Percentiles rank a stretch among this genome's conserved stretches.
Conservation (phyloP, 2,888 invertebrate genomes). For the Diadromus collaris region DNA sequence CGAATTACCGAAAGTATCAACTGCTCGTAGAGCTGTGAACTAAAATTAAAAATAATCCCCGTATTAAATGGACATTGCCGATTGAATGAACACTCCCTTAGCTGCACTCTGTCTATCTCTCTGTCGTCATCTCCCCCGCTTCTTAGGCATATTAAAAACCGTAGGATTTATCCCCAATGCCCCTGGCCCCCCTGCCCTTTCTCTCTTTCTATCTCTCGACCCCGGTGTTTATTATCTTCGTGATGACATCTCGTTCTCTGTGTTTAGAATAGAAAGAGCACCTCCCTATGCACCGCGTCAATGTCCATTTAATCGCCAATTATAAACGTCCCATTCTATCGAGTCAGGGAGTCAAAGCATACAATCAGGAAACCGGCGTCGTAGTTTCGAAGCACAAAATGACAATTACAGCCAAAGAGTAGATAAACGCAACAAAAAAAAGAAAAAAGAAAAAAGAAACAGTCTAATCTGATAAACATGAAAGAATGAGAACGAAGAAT, state of each 20-base stretch:
- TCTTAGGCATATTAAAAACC: slow-evolving; percentile 63
- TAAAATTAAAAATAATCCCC: slow-evolving; percentile 56
- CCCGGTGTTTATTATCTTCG: slow-evolving; percentile 38
- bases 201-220: too few species aligned
- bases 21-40: slow-evolving; percentile 11
- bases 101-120: slow-evolving; percentile 65
- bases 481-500: slow-evolving; percentile 53
- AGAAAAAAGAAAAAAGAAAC: slow-evolving; percentile 47
- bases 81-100: slow-evolving; percentile 71
- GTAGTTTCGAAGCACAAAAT: slow-evolving; percentile 30
- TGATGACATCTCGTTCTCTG: slow-evolving; percentile 37
- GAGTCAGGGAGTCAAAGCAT: slow-evolving; percentile 66
- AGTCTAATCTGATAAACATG: slow-evolving; percentile 61
- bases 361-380: slow-evolving; percentile 22
- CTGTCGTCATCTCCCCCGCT: slow-evolving; percentile 68
- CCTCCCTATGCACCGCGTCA: slow-evolving; percentile 67
- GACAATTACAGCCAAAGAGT: slow-evolving; percentile 30
- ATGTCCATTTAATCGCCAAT: slow-evolving; percentile 78
- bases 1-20: slow-evolving; percentile 35
- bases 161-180: slow-evolving; percentile 57
- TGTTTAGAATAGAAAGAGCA: slow-evolving; percentile 59
- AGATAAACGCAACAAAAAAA: slow-evolving; percentile 16
- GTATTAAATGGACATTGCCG: slow-evolving; percentile 79
- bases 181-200: slow-evolving; percentile 34
- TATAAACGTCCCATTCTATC: slow-evolving; percentile 74